These are phyloP conservation scores for Rousettus leschenaultii DNA, from an alignment of 2,113 vertebrate genomes.

Conservation along the genomic window DNA sequence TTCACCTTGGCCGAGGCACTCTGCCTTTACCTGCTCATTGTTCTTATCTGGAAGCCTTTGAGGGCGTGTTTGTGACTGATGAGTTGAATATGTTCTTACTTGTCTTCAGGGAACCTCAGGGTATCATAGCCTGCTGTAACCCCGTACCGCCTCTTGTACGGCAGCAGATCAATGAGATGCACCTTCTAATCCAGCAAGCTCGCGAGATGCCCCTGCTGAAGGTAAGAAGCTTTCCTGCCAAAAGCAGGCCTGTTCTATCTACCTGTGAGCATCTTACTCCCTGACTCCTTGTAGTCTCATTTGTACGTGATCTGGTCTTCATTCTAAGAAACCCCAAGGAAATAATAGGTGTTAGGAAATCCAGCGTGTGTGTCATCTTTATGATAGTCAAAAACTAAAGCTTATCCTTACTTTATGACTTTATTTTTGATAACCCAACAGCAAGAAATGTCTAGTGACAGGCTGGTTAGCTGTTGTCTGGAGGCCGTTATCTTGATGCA, in stretches of 20 bases:
- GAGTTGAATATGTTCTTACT: not conserved
- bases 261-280: not conserved
- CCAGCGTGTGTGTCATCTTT: not conserved
- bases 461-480: not conserved
- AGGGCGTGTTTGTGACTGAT: not conserved
- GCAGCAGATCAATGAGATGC: slow-evolving; percentile 95
- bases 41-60: not conserved
- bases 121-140: slow-evolving; percentile 96
- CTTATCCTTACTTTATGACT: not conserved
- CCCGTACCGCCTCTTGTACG: slow-evolving; percentile 93
- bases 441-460: not conserved
- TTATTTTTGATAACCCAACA: not conserved
- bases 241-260: not conserved
- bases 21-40: rapidly evolving
- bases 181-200: slow-evolving; percentile 91
- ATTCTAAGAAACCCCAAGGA: not conserved
- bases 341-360: not conserved
- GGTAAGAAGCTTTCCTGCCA: slow-evolving; percentile 78
- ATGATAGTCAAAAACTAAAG: not conserved
- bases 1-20: rapidly evolving
- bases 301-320: not conserved
- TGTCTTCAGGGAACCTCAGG: slow-evolving; percentile 90
- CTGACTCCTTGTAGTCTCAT: not conserved
- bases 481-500: not conserved
- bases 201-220: slow-evolving; percentile 95